A percentile compares a stretch with the other conserved stretches of the same genome.
phyloP scores from a whole-genome alignment of 2,888 invertebrate genomes.

The Tupiocoris notatus region DNA sequence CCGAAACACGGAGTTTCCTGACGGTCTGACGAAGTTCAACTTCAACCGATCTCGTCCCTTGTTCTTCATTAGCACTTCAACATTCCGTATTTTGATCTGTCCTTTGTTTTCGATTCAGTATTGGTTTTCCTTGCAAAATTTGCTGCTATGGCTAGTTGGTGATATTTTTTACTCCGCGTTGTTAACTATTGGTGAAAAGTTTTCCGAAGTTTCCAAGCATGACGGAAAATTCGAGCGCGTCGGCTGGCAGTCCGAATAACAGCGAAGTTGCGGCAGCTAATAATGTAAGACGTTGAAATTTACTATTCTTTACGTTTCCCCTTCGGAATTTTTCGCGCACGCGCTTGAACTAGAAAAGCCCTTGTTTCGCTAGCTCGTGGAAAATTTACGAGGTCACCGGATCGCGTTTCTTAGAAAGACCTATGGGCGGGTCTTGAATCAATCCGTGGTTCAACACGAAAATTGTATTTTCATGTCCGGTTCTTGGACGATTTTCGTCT shows the following conservation, averaged over 20 bases:
- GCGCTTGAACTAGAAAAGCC: too few species aligned
- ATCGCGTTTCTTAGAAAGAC: too few species aligned
- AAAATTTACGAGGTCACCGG: too few species aligned
- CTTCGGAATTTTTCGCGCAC: too few species aligned
- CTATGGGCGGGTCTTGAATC: too few species aligned
- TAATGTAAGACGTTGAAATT: conserved; percentile 13
- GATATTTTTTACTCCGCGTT: not conserved
- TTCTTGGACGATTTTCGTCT: too few species aligned
- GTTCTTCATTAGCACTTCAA: not conserved
- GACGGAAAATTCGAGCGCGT: conserved; percentile 26
- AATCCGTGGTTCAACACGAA: too few species aligned
- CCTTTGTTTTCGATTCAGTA: conserved; percentile 5
- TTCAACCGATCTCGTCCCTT: not conserved
- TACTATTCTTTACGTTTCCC: too few species aligned
- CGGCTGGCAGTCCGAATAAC: conserved; percentile 29
- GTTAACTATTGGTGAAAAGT: not conserved
- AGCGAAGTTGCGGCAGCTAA: conserved; percentile 37
- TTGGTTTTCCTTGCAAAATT: not conserved
- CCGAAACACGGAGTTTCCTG: not conserved
- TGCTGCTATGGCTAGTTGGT: not conserved
- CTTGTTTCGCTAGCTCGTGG: too few species aligned
- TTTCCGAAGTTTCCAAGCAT: too few species aligned
- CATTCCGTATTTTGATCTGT: too few species aligned
- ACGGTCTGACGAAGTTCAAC: not conserved
- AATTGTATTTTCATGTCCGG: too few species aligned